Evolutionary conservation across 2,113 vertebrate genomes (phyloP).

Genomic region (Tyto alba): DNA sequence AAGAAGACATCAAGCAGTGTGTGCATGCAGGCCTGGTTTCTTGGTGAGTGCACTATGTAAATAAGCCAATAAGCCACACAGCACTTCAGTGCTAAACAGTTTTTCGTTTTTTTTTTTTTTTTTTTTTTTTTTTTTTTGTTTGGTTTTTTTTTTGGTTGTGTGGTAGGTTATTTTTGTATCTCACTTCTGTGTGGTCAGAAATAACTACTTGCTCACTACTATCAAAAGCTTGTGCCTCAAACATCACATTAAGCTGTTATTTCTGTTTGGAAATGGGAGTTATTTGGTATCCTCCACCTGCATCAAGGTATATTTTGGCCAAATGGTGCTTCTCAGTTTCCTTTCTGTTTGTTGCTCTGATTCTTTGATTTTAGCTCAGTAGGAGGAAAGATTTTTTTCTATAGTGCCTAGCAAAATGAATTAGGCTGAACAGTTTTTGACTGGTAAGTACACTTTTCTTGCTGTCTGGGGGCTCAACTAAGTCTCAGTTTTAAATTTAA

Average conservation of each 20-base stretch:
- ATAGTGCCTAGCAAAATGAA: neutral
- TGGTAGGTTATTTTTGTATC: neutral
- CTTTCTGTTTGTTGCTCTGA: neutral
- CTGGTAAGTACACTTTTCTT: neutral
- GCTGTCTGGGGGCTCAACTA: neutral
- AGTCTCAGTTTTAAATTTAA: neutral
- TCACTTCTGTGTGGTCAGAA: neutral
- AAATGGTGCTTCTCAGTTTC: neutral
- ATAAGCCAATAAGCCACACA: neutral
- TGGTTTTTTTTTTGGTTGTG: neutral
- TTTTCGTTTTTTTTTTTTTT: neutral
- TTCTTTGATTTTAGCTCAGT: neutral
- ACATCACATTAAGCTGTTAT: neutral
- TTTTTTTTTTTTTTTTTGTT: too few relatives aligned
- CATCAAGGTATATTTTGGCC: too few relatives aligned
- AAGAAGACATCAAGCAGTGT: neutral
- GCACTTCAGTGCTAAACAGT: accelerated
- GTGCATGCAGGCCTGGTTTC: accelerated
- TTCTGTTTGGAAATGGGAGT: neutral
- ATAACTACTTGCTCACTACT: neutral
- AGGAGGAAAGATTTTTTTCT: neutral
- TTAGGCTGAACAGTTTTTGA: neutral
- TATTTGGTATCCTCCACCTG: neutral
- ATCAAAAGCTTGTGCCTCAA: neutral
- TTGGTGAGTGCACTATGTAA: neutral